These are phyloP conservation scores for Adelosebastes latens DNA, from an alignment of 2,797 vertebrate genomes.

Conservation along the genomic window DNA sequence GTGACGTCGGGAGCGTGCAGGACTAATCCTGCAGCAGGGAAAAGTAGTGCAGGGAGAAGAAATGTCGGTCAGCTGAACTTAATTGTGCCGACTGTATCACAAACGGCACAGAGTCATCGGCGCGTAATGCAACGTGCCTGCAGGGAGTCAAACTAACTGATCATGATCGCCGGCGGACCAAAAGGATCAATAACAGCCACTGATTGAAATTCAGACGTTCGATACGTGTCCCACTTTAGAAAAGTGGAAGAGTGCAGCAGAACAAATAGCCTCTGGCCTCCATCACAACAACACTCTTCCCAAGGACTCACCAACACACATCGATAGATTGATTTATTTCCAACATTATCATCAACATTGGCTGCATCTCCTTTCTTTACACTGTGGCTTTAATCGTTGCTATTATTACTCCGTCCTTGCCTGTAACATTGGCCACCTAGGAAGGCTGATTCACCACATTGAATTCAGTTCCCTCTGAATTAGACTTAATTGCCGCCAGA, in stretches of 20 bases:
- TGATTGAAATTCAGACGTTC: constrained; percentile 66
- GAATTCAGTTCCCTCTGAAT: constrained; percentile 28
- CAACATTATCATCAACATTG: constrained; percentile 2
- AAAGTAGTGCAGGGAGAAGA: neutral
- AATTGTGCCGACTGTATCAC: neutral
- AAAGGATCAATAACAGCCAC: constrained; percentile 49
- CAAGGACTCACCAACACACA: constrained; percentile 29
- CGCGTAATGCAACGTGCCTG: neutral
- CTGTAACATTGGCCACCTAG: constrained; percentile 9
- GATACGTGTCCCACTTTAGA: constrained; percentile 64
- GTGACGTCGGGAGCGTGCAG: constrained; percentile 16
- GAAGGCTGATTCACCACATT: neutral
- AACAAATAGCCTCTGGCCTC: constrained; percentile 48
- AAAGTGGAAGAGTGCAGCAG: constrained; percentile 13
- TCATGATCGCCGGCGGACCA: neutral
- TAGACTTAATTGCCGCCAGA: constrained; percentile 31
- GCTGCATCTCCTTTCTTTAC: neutral
- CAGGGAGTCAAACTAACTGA: constrained; percentile 18
- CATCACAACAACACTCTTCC: constrained; percentile 4
- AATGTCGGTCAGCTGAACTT: neutral
- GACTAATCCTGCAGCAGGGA: constrained; percentile 16
- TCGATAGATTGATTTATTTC: constrained; percentile 24
- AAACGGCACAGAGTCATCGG: constrained; percentile 11
- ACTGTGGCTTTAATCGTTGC: neutral
- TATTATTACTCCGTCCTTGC: neutral